These are phyloP conservation scores for Pleuronectes platessa DNA, from an alignment of 2,113 vertebrate species.

Conservation along the genomic window DNA sequence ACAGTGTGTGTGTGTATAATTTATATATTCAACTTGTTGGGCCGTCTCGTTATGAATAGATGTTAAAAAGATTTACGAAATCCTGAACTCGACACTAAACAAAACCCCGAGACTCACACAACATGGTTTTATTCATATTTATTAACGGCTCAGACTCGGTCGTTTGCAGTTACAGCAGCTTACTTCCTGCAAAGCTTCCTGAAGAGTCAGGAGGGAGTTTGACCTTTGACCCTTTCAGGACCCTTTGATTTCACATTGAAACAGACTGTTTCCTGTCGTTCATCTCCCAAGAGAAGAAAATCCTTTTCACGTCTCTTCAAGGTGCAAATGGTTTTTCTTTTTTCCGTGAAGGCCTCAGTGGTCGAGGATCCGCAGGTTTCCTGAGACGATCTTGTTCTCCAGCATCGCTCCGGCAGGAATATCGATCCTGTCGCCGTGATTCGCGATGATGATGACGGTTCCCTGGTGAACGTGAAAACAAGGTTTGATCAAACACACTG, in stretches of 20 bases:
- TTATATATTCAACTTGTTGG: no score
- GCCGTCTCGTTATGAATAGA: no score
- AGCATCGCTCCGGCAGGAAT: conserved; percentile 96
- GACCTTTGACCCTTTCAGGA: conserved; percentile 7
- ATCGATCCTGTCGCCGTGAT: conserved; percentile 96
- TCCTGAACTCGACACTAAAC: no score
- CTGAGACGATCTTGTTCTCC: conserved; percentile 99
- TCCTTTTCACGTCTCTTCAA: conserved; percentile 4
- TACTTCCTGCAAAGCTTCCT: no score
- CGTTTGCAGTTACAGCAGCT: no score
- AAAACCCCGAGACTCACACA: no score
- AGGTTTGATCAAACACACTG: no score
- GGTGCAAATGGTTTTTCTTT: conserved; percentile 9
- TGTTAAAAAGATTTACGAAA: no score
- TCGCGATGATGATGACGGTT: conserved; percentile 98
- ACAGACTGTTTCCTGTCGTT: conserved; percentile 2
- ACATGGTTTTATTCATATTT: no score
- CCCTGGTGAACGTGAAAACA: conserved; percentile 80
- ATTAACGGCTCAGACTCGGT: no score
- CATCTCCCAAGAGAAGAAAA: background rate
- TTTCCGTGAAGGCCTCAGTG: conserved; percentile 84
- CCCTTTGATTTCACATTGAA: background rate
- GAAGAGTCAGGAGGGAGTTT: background rate
- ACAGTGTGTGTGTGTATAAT: no score
- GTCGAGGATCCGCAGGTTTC: conserved; percentile 97